Evolutionary conservation across 2,797 vertebrate genomes (phyloP), one percentile per base, ranked within the genome.

Genomic region (Ambastaia sidthimunki): DNA sequence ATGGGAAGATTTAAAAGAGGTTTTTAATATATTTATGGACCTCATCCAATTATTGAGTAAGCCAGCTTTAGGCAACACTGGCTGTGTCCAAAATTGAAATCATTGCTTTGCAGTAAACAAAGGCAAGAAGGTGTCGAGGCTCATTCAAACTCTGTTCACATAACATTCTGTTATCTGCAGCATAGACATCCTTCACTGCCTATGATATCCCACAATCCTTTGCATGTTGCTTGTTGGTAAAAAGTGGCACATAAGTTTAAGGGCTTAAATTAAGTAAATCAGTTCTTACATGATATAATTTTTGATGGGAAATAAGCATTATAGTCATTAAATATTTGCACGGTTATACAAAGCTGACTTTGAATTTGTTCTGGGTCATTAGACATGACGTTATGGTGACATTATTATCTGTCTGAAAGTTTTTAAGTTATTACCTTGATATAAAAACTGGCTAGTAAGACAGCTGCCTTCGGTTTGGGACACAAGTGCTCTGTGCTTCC

Each of bases 1-100:
- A 25, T 71, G 74, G n/a, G 66, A 71, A 52, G 59, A 59, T 78
- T 73, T 66, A 65, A 85, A 85, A 80, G 73, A 60, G 5, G 28
- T 31, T 31, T 31, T 2, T 2, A 2, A 31, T 31, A 2, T 31
- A 4, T 31, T 31, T 31, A 4, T 31, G 4, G n/a, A n/a, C n/a
- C n/a, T n/a, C n/a, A n/a, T n/a, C n/a, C n/a, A n/a, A n/a, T n/a
- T n/a, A n/a, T n/a, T 34, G 12, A 65, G 41, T 63, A 4, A 31
- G 54, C 34, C 31, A 31, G 6, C 34, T 72, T 47, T 12, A 19
- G 23, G 21, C 19, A 55, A 54, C 21, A 28, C 21, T 47, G 60
- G 73, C 60, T 63, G 48, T 67, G 62, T 76, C 50, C 16, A 10
- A 67, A 25, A 44, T 41, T 34, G 16, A 63, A 31, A n/a, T 31